Evolutionary conservation across 2,888 invertebrate species (phyloP), one percentile per base, ranked within the genome.

Genomic region (Limenitis camilla): DNA sequence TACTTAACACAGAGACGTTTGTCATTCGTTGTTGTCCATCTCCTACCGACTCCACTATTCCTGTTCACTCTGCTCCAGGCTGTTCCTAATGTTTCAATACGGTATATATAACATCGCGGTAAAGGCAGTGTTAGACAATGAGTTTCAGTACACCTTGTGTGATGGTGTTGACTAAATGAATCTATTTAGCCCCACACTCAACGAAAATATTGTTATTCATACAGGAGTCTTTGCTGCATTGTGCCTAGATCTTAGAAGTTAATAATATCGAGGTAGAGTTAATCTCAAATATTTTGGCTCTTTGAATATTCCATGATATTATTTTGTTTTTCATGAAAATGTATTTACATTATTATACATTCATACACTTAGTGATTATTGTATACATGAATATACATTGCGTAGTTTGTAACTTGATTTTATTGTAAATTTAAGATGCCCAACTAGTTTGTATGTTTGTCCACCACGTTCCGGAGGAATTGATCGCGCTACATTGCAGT

Each of bases 221-320:
- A 88, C 88, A 86, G 87, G 87, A 86, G 84, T 86, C 81, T 86
- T 86, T 87, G 86, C 86, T 87, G 88, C 85, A 88, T 87, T 87
- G 88, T 88, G 88, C 88, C 88, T 88, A 88, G 88, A 88, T 87
- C 83, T 86, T 88, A 88, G 88, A 87, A 78, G 80, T 87, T 86
- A 87, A 84, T 82, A 80, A 84, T 86, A 84, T 85, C 82, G 84
- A 84, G 81, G 85, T 87, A 87, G 87, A 83, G 78, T 84, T 82
- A 83, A 86, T 86, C 86, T 87, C 87, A 87, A 78, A 83, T 81
- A 82, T 85, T 86, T 87, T 85, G 85, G 86, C 86, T 86, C 86
- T 86, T 86, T 87, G 82, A 87, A 86, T 84, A 85, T 86, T 86
- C 83, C 85, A 85, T 86, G 87, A 87, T 87, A 87, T 87, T 87